Base-by-base conservation (phyloP, 2,113 vertebrate genomes). In the Phycodurus eques region DNA sequence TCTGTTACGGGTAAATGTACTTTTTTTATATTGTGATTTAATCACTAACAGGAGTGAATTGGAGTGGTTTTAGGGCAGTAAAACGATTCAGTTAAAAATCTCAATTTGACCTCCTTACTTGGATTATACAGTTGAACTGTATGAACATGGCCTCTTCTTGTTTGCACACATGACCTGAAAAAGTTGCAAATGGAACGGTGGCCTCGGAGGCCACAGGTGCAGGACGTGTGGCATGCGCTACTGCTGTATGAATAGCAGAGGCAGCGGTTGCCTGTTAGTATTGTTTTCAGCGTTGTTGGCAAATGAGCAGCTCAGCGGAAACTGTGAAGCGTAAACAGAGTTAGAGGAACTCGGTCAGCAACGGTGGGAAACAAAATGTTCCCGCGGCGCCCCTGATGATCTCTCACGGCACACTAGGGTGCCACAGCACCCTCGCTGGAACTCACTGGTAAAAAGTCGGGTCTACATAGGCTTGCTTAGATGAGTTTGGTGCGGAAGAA, bases 231-330 rank as follows among this genome's bases (percentile, higher is more conserved):
- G 67, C 22, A 43, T 9, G 31, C 51, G 70, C 15, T 68, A 68
- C 62, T 20, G 51, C 44, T 54, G 12, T 61, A 65, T 62, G 49
- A 53, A 64, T 43, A 63, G 61, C 69, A 46, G 17, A 35, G 42
- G 5, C 61, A 60, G 70, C 46, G 13, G 57, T 39, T 39, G 44
- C 39, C 57, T 63, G 76, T 84, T 7, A 53, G 49, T 19, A 20
- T 53, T 8, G 19, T 20, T 20, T 20, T 53, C 71, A 57, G 71
- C 71, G 54, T 60, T 77, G 76, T 78, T 80, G 79, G 70, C 77
- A 79, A 83, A 83, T 74, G 77, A 83, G 76, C 33, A 14, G 61
- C 53, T n/a, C 20, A 10, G n/a, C 8, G 20, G 53, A 56, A 22
- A 22, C 7, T 9, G 12, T 5, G 51, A 53, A 53, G 51, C 51